A percentile compares a stretch with the other conserved stretches of the same genome.
These are phyloP conservation scores for Pangasius krempfi DNA, from an alignment of 2,797 vertebrate genomes.

Conservation along the genomic window DNA sequence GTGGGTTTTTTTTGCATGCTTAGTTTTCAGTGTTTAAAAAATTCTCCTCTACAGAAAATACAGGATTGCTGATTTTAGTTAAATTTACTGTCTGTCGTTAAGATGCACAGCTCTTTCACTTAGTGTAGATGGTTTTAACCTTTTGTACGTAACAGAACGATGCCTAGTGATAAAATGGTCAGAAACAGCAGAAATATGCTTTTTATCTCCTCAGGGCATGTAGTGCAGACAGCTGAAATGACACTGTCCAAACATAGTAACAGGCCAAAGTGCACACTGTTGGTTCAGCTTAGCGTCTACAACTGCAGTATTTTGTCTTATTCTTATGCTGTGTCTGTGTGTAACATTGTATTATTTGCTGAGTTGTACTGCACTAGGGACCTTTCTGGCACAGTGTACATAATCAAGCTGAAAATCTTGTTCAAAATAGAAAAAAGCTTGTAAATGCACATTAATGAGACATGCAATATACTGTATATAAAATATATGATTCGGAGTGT, in stretches of 20 bases:
- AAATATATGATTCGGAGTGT: not conserved
- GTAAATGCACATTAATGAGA: not conserved
- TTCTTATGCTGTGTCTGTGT: not conserved
- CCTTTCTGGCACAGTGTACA: not conserved
- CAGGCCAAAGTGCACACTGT: constrained; percentile 58
- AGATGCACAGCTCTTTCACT: constrained; percentile 71
- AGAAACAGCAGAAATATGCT: constrained; percentile 74
- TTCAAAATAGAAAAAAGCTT: not conserved
- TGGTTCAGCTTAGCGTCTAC: constrained; percentile 52
- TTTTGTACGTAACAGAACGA: not conserved
- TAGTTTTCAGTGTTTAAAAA: not conserved
- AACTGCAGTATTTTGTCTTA: constrained; percentile 32
- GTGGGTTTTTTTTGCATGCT: not conserved
- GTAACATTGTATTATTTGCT: not conserved
- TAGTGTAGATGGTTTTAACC: constrained; percentile 56
- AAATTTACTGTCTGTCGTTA: constrained; percentile 53
- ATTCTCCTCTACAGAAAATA: not conserved
- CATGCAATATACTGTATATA: not conserved
- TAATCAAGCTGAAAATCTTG: not conserved
- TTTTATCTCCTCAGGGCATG: constrained; percentile 63
- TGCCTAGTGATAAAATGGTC: constrained; percentile 62
- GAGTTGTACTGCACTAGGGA: not conserved
- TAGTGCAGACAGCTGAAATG: constrained; percentile 68
- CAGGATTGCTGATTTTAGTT: not conserved
- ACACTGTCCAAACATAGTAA: constrained; percentile 69